Base-by-base conservation (phyloP, 1,140 invertebrate genomes). In the Rhizoglyphus robini region DNA sequence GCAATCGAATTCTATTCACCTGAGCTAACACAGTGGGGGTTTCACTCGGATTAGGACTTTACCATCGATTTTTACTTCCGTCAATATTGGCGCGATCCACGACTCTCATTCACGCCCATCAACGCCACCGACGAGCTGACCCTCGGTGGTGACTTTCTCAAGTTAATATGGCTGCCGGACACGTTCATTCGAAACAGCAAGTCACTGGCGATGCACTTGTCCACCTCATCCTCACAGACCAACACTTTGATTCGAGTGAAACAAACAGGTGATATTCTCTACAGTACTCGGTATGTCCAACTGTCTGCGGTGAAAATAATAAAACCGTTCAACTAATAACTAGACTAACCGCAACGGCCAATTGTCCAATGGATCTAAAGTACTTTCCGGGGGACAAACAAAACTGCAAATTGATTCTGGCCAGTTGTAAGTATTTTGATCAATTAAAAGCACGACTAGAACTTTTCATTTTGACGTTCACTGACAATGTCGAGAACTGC, bases 51-150 rank as follows among this genome's bases (percentile, higher is more conserved):
- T 13, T 13, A 63, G 61, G 61, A 63, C 20, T 49, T 63, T n/a
- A 63, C 38, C 18, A 31, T 63, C 23, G 61, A 63, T 25, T 46
- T 63, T 3, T 46, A 63, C 27, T 47, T 63, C 47, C 61, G 61
- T 41, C 36, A 41, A 41, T 41, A 41, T 41, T 41, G 36, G 36
- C 36, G 18, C 36, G 36, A 41, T 41, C 32, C 61, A 49, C 15
- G n/a, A 49, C 32, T 63, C 13, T 18, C 25, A 23, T 46, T 18
- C 47, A 18, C 11, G 30, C 15, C 61, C 20, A 30, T 15, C 20
- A 2, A 2, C 1, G 47, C 23, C 8, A 15, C 2, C 30, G 1
- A 47, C 13, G 15, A 18, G 29, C n/a, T 49, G n/a, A 29, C 13
- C 11, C n/a, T 63, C 23, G 36, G 61, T 18, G 61, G 29, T 18